These are phyloP conservation scores for Bemisia tabaci DNA, from an alignment of 1,140 invertebrate genomes.

Conservation along the genomic window DNA sequence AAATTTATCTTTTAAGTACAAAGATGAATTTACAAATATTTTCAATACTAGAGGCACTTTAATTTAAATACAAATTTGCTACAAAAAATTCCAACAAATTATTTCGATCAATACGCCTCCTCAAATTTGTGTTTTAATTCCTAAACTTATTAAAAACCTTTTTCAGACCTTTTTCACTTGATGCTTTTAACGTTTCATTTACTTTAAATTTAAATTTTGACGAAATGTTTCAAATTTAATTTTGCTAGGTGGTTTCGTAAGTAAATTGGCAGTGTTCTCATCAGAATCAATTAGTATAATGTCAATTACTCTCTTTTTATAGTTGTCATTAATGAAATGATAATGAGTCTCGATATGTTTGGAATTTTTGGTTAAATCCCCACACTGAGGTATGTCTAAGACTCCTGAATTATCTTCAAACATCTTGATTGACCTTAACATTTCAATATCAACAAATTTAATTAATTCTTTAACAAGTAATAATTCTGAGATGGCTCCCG, in stretches of 20 bases:
- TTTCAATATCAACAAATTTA: not conserved
- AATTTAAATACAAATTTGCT: too few relatives aligned
- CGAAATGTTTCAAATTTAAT: slow-evolving; percentile 4
- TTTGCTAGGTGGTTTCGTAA: slow-evolving; percentile 4
- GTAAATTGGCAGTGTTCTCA: slow-evolving; percentile 1
- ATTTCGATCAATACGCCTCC: too few relatives aligned
- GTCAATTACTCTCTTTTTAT: slow-evolving; percentile 1
- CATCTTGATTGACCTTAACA: not conserved
- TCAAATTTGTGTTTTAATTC: too few relatives aligned
- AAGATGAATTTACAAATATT: too few relatives aligned
- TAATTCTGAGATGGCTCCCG: slow-evolving; percentile 18
- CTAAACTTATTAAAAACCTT: too few relatives aligned
- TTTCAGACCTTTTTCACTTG: too few relatives aligned
- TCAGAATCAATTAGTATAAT: not conserved
- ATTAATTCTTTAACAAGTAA: slow-evolving; percentile 6
- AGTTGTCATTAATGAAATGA: slow-evolving; percentile 2
- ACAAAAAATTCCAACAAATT: too few relatives aligned
- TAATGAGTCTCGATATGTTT: not conserved
- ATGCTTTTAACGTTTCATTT: too few relatives aligned
- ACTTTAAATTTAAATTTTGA: slow-evolving; percentile 1
- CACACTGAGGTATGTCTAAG: slow-evolving; percentile 2
- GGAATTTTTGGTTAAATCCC: slow-evolving; percentile 2
- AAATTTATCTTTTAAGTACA: too few relatives aligned
- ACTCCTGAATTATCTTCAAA: slow-evolving; percentile 9
- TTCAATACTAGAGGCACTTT: too few relatives aligned